Percentiles rank a stretch among this genome's conserved stretches.
These are phyloP conservation scores for Mirounga angustirostris DNA, from an alignment of 2,113 vertebrate genomes.

Conservation along the genomic window DNA sequence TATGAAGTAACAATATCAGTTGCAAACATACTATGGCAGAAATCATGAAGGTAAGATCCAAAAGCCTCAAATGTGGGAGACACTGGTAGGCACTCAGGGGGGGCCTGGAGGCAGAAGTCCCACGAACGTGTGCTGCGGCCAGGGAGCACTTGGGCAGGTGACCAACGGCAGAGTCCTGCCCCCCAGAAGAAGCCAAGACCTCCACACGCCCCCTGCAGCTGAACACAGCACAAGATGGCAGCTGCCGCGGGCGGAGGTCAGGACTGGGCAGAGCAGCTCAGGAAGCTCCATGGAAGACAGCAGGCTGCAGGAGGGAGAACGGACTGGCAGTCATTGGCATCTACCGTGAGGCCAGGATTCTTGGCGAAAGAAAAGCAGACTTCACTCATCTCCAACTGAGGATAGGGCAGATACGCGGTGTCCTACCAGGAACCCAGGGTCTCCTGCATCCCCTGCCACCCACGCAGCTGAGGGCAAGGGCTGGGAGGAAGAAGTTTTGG, in stretches of 20 bases:
- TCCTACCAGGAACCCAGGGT: neutral
- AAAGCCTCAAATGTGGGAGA: neutral
- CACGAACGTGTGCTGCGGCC: rapidly evolving
- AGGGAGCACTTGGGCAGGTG: neutral
- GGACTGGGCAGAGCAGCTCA: rapidly evolving
- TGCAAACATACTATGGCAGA: neutral
- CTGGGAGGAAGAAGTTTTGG: neutral
- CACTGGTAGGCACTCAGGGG: too few species aligned
- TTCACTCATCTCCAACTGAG: neutral
- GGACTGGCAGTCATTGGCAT: neutral
- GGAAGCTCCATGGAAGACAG: neutral
- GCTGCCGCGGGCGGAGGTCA: rapidly evolving
- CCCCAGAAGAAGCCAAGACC: neutral
- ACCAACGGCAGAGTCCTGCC: neutral
- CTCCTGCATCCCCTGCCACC: neutral
- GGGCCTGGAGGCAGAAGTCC: neutral
- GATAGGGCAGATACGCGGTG: neutral
- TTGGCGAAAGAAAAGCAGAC: neutral
- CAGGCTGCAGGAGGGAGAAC: neutral
- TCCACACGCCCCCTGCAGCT: neutral
- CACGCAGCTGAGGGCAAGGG: neutral
- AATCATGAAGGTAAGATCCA: neutral
- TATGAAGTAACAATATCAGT: neutral
- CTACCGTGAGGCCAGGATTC: neutral
- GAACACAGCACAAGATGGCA: neutral